These are phyloP conservation scores for Papilio helenus DNA, from an alignment of 1,140 invertebrate species.

Conservation along the genomic window DNA sequence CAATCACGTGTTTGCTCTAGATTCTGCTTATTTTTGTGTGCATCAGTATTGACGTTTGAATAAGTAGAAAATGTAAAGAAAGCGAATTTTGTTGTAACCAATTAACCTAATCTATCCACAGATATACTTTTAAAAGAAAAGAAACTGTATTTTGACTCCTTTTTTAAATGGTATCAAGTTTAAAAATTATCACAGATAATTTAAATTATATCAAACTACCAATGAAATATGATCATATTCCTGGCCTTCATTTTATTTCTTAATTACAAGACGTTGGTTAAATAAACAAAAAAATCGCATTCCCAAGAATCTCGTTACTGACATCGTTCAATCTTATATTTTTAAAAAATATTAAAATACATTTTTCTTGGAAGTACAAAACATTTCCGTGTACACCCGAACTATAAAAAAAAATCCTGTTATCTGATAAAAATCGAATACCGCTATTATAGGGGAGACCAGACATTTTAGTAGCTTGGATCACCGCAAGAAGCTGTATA, in stretches of 20 bases:
- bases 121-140: not conserved
- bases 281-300: conserved; percentile 14
- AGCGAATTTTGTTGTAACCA: not conserved
- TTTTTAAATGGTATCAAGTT: not conserved
- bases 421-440: conserved; percentile 15
- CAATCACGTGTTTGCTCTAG: conserved; percentile 21
- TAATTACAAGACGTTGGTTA: not conserved
- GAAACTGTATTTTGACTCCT: not conserved
- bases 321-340: not conserved
- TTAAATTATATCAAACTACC: not conserved
- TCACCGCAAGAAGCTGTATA: not conserved
- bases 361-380: conserved; percentile 18
- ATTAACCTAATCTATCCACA: not conserved
- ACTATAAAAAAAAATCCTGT: conserved; percentile 12
- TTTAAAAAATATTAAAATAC: not conserved
- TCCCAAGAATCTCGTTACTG: conserved; percentile 8
- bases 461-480: not conserved
- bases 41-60: not conserved
- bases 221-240: conserved; percentile 1
- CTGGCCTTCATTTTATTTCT: not conserved
- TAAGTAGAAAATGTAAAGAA: not conserved
- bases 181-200: not conserved
- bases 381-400: not conserved
- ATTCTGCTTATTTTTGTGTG: conserved; percentile 14
- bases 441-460: not conserved